A percentile compares a stretch with the other conserved stretches of the same genome.
These are phyloP conservation scores for Heliconius sara DNA, from an alignment of 2,888 invertebrate genomes.

Conservation along the genomic window DNA sequence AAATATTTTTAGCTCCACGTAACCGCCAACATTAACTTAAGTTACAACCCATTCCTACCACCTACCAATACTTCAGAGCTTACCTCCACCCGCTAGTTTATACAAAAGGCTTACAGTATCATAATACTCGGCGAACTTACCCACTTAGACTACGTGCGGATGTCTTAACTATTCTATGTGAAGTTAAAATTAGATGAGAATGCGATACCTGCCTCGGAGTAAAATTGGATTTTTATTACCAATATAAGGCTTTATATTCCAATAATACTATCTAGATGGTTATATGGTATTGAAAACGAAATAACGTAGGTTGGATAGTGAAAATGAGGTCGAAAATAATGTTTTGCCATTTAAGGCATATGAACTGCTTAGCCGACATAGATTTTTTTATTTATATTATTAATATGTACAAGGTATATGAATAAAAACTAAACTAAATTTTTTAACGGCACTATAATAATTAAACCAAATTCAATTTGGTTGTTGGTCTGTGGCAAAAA, in stretches of 20 bases:
- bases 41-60: conserved; percentile 38
- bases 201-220: conserved; percentile 23
- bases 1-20: conserved; percentile 7
- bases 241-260: conserved; percentile 14
- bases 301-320: not conserved
- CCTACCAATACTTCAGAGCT: conserved; percentile 41
- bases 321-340: not conserved
- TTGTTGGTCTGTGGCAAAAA: too few species aligned
- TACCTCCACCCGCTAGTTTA: conserved; percentile 44
- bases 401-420: too few species aligned
- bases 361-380: too few species aligned
- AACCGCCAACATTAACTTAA: conserved; percentile 23
- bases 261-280: not conserved
- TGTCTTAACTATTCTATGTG: conserved; percentile 33
- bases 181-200: conserved; percentile 42
- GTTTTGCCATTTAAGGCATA: not conserved
- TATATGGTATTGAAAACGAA: not conserved
- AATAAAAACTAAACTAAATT: too few species aligned
- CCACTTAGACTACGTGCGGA: conserved; percentile 38
- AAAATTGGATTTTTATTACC: conserved; percentile 24
- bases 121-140: conserved; percentile 46
- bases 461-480: too few species aligned
- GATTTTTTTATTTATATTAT: too few species aligned
- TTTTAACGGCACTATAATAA: too few species aligned
- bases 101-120: conserved; percentile 47